Conservation (phyloP, 2,888 invertebrate species). For the Xanthia icteritia region DNA sequence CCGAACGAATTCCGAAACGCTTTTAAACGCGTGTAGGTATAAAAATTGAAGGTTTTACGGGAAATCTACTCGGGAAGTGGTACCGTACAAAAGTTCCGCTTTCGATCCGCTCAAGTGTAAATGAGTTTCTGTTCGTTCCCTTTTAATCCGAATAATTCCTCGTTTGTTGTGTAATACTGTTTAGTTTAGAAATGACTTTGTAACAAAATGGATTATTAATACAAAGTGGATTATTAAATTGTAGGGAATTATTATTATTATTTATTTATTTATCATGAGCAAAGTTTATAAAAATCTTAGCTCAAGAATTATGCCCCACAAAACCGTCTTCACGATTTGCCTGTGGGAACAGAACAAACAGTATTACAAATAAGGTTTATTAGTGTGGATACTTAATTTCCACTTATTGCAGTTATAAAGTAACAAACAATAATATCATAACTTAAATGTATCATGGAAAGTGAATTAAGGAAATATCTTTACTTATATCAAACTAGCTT, state of each 20-base stretch:
- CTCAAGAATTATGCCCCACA: too few species aligned
- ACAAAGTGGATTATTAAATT: neutral
- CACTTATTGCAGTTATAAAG: too few species aligned
- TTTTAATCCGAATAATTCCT: conserved; percentile 33
- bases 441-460: too few species aligned
- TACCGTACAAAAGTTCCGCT: conserved; percentile 37
- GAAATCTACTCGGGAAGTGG: conserved; percentile 28
- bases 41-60: conserved; percentile 14
- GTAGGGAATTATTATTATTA: neutral
- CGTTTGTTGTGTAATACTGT: neutral
- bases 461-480: too few species aligned
- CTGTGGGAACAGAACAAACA: too few species aligned
- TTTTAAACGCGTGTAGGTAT: conserved; percentile 12
- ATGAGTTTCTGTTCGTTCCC: conserved; percentile 37
- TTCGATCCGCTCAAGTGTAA: conserved; percentile 48
- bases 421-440: too few species aligned
- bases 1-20: neutral
- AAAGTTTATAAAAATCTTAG: too few species aligned
- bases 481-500: too few species aligned
- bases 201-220: neutral
- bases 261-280: too few species aligned
- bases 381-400: too few species aligned
- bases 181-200: conserved; percentile 13
- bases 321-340: too few species aligned
- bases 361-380: too few species aligned